phyloP scores from a whole-genome alignment of 2,797 vertebrate genomes.

The Falco naumanni region DNA sequence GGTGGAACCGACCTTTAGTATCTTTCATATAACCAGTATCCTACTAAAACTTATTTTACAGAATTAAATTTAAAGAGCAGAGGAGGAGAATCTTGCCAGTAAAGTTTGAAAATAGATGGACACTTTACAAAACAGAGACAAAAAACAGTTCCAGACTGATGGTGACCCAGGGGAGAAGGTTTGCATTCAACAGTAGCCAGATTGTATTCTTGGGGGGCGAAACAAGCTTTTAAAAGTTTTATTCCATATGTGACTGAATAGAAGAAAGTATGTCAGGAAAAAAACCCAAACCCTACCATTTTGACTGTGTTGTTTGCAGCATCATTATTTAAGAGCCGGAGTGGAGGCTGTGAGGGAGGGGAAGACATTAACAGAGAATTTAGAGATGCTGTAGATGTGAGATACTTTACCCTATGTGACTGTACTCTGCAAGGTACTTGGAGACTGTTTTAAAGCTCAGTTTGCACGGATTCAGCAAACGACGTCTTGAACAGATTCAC shows the following conservation, averaged over 20 bases:
- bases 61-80: background rate
- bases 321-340: background rate
- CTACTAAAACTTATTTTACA: background rate
- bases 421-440: background rate
- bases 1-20: background rate
- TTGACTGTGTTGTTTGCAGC: background rate
- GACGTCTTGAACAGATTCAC: background rate
- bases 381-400: background rate
- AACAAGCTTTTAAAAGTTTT: background rate
- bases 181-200: background rate
- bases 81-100: background rate
- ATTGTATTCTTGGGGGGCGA: background rate
- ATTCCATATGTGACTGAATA: background rate
- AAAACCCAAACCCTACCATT: rapidly evolving
- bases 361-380: background rate
- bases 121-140: background rate
- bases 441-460: background rate
- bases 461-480: background rate
- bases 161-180: background rate
- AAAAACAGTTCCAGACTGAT: background rate
- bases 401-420: background rate
- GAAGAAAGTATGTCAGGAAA: background rate
- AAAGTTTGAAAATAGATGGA: background rate
- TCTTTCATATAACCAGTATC: background rate
- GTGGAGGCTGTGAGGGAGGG: background rate